Evolutionary conservation across 2,888 invertebrate genomes (phyloP), one percentile per base, ranked within the genome.

Genomic region (Terebella lapidaria): DNA sequence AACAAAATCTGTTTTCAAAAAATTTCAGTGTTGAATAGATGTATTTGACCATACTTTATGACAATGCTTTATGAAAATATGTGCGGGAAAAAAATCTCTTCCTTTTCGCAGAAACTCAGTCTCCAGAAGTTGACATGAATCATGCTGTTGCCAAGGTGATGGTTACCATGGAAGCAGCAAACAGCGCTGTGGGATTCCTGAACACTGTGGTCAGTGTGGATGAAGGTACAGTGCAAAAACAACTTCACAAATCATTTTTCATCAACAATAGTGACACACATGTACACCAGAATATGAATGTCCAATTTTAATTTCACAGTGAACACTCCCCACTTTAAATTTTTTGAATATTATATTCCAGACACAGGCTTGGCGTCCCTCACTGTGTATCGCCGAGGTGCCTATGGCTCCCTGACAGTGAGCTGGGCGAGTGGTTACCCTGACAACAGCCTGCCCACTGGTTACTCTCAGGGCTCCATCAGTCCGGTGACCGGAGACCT

Each of bases 111-210:
- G 42, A 35, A 35, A 35, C 42, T 15, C 10, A 35, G 42, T n/a
- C 42, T 10, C 42, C 42, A 15, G 42, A 15, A n/a, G n/a, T 35
- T 15, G 42, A 15, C n/a, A n/a, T n/a, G 10, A n/a, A 35, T 35
- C n/a, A 35, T n/a, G 71, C 71, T 3, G 69, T 70, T 46, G 70
- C 72, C 27, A 72, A 71, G 57, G 68, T 78, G 10, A 53, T 53
- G 3, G 76, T 78, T 2, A 72, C 74, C 20, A 59, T 65, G n/a
- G 60, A 66, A 29, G 76, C 78, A 30, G 76, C 76, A 25, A 78
- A 78, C 64, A 74, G 74, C 61, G 68, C 73, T 49, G 70, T 78
- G 1, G 74, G 76, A 24, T 78, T 78, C 62, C 54, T 63, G 52
- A 45, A 61, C 24, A 67, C 61, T 3, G 58, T 73, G n/a, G 65